Conservation (phyloP, 2,113 vertebrate species). For the Myiopsitta monachus region DNA sequence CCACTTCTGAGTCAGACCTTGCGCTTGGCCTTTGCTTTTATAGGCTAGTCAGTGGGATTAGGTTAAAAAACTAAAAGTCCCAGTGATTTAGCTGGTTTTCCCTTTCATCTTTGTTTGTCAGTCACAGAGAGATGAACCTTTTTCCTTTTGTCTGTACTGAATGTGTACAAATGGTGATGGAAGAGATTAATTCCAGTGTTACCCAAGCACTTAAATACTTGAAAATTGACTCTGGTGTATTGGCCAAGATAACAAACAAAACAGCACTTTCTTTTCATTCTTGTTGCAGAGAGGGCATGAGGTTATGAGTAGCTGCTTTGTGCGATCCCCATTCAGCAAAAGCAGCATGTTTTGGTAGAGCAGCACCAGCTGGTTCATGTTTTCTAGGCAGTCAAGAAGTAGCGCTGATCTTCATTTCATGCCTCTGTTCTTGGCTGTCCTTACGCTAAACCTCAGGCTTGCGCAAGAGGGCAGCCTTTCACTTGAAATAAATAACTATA, state of each 20-base stretch:
- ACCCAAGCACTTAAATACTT: not conserved
- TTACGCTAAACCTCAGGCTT: not conserved
- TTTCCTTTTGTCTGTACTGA: not conserved
- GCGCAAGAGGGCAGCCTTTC: slow-evolving; percentile 69
- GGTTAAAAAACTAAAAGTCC: not conserved
- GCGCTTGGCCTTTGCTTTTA: not conserved
- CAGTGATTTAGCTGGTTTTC: not conserved
- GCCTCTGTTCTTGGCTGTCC: not conserved
- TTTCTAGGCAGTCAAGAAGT: not conserved
- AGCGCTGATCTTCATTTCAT: not conserved
- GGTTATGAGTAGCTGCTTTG: not conserved
- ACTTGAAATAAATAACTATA: not conserved
- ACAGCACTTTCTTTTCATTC: not conserved
- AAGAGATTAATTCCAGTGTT: not conserved
- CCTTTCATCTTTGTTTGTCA: not conserved
- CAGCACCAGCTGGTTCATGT: not conserved
- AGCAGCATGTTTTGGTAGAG: not conserved
- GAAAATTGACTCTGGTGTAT: not conserved
- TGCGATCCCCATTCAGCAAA: not conserved
- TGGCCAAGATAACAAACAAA: not conserved
- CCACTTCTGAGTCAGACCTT: not conserved
- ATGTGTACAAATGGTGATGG: not conserved
- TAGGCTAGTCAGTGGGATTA: not conserved
- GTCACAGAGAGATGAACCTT: not conserved
- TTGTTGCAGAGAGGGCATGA: not conserved